phyloP scores from a whole-genome alignment of 2,113 vertebrate genomes.

The Trinectes maculatus region DNA sequence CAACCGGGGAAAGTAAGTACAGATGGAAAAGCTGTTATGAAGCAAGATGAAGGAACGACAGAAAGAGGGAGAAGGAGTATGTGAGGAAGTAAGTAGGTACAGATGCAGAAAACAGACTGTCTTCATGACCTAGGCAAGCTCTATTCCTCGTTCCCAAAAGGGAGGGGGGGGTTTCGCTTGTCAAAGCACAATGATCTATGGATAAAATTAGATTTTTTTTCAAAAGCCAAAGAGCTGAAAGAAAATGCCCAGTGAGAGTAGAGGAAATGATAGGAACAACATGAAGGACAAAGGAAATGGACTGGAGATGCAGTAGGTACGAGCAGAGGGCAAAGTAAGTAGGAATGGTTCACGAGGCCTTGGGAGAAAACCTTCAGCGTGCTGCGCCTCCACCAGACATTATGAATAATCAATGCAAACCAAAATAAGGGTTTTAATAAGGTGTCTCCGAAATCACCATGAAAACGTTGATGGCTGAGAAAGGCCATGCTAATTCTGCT shows the following conservation, averaged over 20 bases:
- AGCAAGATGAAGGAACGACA: slow-evolving; percentile 4
- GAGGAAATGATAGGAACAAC: slow-evolving; percentile 36
- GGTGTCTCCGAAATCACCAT: slow-evolving; percentile 48
- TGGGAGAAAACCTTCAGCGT: slow-evolving; percentile 51
- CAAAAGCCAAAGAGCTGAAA: slow-evolving; percentile 14
- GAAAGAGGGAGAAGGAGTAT: slow-evolving; percentile 8
- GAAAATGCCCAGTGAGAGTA: slow-evolving; percentile 35
- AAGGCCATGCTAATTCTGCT: slow-evolving; percentile 17
- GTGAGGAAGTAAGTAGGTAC: slow-evolving; percentile 20
- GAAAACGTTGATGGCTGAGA: slow-evolving; percentile 27
- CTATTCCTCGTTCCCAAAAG: slow-evolving; percentile 21
- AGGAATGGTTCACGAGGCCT: slow-evolving; percentile 11
- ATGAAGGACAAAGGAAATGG: slow-evolving; percentile 68
- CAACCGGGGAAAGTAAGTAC: slow-evolving; percentile 49
- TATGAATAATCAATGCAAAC: slow-evolving; percentile 76
- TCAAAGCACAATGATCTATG: slow-evolving; percentile 21
- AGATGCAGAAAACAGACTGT: slow-evolving; percentile 73
- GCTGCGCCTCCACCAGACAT: slow-evolving; percentile 48
- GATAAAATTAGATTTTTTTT: slow-evolving; percentile 34
- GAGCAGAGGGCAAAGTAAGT: slow-evolving; percentile 31
- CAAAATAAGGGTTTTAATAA: slow-evolving; percentile 58
- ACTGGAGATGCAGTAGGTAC: slow-evolving; percentile 28
- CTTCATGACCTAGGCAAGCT: slow-evolving; percentile 47
- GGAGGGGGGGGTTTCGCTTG: slow-evolving; percentile 35
- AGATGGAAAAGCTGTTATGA: slow-evolving; percentile 71